phyloP scores from a whole-genome alignment of 2,797 vertebrate genomes.

The Chaenodraco wilsoni region DNA sequence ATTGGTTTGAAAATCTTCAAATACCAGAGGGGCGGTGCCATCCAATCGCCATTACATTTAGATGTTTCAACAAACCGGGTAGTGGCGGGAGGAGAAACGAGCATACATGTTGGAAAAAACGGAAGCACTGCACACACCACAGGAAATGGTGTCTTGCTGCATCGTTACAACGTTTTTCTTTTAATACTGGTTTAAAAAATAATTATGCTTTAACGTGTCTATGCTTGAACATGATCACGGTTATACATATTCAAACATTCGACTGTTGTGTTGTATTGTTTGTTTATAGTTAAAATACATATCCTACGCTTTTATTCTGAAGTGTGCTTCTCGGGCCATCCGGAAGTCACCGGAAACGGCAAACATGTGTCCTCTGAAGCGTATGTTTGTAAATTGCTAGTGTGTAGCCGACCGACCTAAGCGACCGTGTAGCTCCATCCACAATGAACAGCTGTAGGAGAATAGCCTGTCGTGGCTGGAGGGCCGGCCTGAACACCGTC shows the following conservation, averaged over 20 bases:
- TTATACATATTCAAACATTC: neutral
- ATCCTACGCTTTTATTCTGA: constrained; percentile 35
- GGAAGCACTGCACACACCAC: constrained; percentile 35
- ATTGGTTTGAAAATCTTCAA: rapidly evolving
- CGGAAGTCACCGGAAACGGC: neutral
- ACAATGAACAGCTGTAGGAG: constrained; percentile 57
- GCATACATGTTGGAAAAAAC: rapidly evolving
- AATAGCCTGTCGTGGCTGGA: neutral
- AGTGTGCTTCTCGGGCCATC: constrained; percentile 45
- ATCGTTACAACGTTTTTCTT: neutral
- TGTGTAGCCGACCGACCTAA: neutral
- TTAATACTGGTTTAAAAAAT: neutral
- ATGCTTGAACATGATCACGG: rapidly evolving
- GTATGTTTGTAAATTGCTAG: neutral
- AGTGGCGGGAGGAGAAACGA: rapidly evolving
- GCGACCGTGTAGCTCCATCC: rapidly evolving
- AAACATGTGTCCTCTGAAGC: constrained; percentile 9
- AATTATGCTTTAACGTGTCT: neutral
- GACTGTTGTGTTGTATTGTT: neutral
- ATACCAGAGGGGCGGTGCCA: constrained; percentile 28
- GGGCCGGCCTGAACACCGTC: neutral
- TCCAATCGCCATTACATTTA: rapidly evolving
- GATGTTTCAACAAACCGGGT: rapidly evolving
- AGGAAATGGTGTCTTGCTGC: neutral
- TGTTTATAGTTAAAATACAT: neutral